phyloP scores from a whole-genome alignment of 1,140 invertebrate species.

The Ptiloglossa arizonensis region DNA sequence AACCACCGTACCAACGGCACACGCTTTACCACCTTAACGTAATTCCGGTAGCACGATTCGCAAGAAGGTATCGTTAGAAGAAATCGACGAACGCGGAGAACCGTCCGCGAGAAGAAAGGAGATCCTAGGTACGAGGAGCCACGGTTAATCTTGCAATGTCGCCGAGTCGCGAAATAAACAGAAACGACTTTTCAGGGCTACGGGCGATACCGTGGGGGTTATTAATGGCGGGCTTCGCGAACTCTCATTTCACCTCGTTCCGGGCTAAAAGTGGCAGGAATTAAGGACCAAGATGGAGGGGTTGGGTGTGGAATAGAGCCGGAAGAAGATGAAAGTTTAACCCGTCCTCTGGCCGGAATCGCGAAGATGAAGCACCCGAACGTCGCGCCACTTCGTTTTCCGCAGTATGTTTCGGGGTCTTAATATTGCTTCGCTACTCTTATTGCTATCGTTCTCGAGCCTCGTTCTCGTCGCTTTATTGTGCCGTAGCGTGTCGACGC shows the following conservation, averaged over 20 bases:
- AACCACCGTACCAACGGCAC: too few relatives aligned
- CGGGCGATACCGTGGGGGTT: conserved; percentile 53
- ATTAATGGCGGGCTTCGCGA: conserved; percentile 51
- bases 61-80: not conserved
- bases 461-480: conserved; percentile 33
- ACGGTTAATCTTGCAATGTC: conserved; percentile 25
- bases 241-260: conserved; percentile 34
- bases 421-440: conserved; percentile 55
- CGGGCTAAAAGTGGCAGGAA: conserved; percentile 21
- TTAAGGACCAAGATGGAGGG: conserved; percentile 30
- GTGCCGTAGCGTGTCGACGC: conserved; percentile 27
- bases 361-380: conserved; percentile 43
- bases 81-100: not conserved
- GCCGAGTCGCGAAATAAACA: conserved; percentile 42
- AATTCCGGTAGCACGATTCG: conserved; percentile 3
- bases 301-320: conserved; percentile 30
- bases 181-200: conserved; percentile 43
- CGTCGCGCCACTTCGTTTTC: conserved; percentile 28
- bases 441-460: conserved; percentile 40
- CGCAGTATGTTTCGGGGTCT: conserved; percentile 43
- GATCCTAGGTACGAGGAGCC: too few relatives aligned
- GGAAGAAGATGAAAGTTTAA: conserved; percentile 55
- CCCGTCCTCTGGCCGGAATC: conserved; percentile 11
- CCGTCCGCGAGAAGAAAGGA: not conserved
- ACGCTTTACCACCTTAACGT: not conserved